These are phyloP conservation scores for Cossypha dichroa DNA, from an alignment of 2,797 vertebrate genomes.

Conservation along the genomic window DNA sequence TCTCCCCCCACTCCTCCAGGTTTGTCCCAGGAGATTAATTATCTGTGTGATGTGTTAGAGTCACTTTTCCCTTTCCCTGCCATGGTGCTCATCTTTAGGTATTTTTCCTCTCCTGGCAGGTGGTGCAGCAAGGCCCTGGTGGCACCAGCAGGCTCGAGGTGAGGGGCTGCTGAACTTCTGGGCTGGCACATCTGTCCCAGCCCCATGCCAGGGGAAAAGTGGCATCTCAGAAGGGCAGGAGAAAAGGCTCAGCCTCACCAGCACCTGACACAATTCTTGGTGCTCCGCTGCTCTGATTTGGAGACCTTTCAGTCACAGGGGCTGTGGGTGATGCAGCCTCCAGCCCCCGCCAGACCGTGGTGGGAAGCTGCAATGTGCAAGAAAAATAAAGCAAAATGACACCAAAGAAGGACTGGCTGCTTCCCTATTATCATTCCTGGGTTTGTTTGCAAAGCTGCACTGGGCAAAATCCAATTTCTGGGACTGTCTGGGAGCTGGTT, in stretches of 20 bases:
- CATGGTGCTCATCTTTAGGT: neutral
- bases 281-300: rapidly evolving
- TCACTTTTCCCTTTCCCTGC: neutral
- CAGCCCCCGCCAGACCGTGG: rapidly evolving
- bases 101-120: neutral
- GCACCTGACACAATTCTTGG: neutral
- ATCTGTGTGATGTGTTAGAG: neutral
- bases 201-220: neutral
- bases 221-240: neutral
- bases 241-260: neutral
- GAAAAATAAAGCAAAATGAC: neutral
- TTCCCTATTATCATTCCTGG: neutral
- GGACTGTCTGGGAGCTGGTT: neutral
- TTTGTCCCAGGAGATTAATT: neutral
- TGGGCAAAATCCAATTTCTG: neutral
- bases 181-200: neutral
- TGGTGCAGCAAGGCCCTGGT: neutral
- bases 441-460: slow-evolving; percentile 1
- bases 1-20: neutral
- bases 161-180: neutral
- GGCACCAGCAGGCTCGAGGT: neutral
- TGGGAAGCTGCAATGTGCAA: neutral
- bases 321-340: neutral
- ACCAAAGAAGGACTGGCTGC: neutral
- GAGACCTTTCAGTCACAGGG: neutral